phyloP scores from a whole-genome alignment of 2,797 vertebrate genomes.

The Garrulus glandarius region DNA sequence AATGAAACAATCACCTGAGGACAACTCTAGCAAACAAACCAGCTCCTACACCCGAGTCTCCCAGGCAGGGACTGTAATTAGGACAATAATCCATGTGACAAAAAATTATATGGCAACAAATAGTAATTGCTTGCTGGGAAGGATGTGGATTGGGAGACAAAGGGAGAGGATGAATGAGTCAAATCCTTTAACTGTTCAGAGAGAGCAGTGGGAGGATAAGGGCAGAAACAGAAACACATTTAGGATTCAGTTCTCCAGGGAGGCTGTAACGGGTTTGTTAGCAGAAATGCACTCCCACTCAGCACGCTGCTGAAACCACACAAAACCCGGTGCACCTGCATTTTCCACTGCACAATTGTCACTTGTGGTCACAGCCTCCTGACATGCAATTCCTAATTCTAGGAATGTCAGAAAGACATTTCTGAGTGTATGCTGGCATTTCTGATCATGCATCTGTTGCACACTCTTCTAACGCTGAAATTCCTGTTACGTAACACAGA shows the following conservation, averaged over 20 bases:
- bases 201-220: neutral
- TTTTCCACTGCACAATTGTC: neutral
- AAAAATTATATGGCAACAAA: conserved; percentile 7
- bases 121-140: neutral
- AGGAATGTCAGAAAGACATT: neutral
- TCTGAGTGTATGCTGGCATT: neutral
- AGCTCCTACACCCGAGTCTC: neutral
- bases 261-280: neutral
- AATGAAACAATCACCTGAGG: conserved; percentile 18
- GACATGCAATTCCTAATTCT: neutral
- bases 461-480: neutral
- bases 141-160: neutral
- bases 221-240: conserved; percentile 19
- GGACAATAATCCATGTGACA: neutral
- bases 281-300: neutral
- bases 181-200: neutral
- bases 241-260: neutral
- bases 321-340: neutral
- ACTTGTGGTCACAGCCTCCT: neutral
- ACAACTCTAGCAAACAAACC: neutral
- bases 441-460: neutral
- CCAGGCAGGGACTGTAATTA: neutral
- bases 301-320: neutral
- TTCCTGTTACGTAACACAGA: neutral
- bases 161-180: conserved; percentile 3